Base-by-base conservation (phyloP, 2,888 invertebrate species). In the Cryptocephalus primarius region DNA sequence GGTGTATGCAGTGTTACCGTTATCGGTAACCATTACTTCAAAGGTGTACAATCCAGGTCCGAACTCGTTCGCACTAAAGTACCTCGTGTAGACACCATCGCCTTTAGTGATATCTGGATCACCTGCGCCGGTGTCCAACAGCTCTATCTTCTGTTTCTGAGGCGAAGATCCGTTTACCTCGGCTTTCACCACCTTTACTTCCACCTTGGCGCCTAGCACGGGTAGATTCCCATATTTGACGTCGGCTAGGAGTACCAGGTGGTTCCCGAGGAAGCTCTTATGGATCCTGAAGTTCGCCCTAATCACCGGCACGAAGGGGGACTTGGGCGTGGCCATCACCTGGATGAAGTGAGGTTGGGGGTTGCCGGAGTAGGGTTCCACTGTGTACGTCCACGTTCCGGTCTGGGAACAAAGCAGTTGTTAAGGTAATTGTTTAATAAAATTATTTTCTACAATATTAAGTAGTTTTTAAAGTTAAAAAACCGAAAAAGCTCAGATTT, bases 81-180 rank as follows among this genome's bases (percentile, higher is more conserved):
- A 80, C 40, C 79, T 71, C 1, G 80, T 76, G 59, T 83, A 83
- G 9, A 82, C 72, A 1, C 83, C 82, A 63, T 83, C 83, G 1
- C 77, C 76, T 61, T 72, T 74, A 14, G 75, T 75, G 31, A 81
- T 72, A 62, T 83, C 83, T 0, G 81, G 79, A 66, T 81, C 81
- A 50, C 79, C 79, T 54, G 75, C 72, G 9, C 80, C 81, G 40
- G 74, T 75, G 62, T 80, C 81, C 42, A 75, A 61, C 1, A 80
- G 64, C 49, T 74, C 72, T 42, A 77, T 67, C 44, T 63, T 71
- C 51, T 65, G 62, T 14, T 62, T 63, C 40, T 70, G 66, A 2
- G 64, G 55, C 8, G 60, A 57, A 4, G 69, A 64, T 9, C 66
- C 66, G 48, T 71, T 65, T 1, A 57, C 51, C 39, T 64, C 65